Conservation (phyloP, 2,113 vertebrate genomes). For the Limanda limanda region DNA sequence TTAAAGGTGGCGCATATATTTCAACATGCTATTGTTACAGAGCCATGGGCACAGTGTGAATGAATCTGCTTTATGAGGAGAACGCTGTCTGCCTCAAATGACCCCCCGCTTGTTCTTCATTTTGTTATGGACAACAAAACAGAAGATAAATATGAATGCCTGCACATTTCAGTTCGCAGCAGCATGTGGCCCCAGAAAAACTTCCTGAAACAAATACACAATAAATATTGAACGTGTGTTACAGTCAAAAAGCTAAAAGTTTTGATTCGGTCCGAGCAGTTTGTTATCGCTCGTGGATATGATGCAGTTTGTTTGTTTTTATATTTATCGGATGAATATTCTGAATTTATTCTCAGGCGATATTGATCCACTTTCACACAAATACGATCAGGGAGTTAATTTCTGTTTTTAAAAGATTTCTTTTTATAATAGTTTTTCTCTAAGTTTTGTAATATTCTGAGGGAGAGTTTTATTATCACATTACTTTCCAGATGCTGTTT, state of each 20-base stretch:
- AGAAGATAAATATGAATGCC: slow-evolving; percentile 41
- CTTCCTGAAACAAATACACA: slow-evolving; percentile 16
- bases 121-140: slow-evolving; percentile 38
- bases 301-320: neutral
- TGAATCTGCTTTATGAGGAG: slow-evolving; percentile 31
- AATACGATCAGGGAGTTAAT: neutral
- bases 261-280: neutral
- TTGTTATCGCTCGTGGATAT: neutral
- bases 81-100: slow-evolving; percentile 7
- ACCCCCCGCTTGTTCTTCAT: slow-evolving; percentile 54
- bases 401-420: neutral
- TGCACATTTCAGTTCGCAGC: slow-evolving; percentile 1
- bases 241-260: neutral
- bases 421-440: neutral
- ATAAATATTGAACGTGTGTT: slow-evolving; percentile 25
- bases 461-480: too few relatives aligned
- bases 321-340: neutral
- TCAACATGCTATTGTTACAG: slow-evolving; percentile 12
- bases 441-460: neutral
- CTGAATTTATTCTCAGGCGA: neutral
- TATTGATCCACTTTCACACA: neutral
- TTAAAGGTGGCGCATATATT: neutral
- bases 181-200: slow-evolving; percentile 26
- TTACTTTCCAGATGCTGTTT: neutral
- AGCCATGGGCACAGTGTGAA: slow-evolving; percentile 25